Evolutionary conservation across 92 coral and sea anemone species (phyloP).

Genomic region (Heteractis magnifica): DNA sequence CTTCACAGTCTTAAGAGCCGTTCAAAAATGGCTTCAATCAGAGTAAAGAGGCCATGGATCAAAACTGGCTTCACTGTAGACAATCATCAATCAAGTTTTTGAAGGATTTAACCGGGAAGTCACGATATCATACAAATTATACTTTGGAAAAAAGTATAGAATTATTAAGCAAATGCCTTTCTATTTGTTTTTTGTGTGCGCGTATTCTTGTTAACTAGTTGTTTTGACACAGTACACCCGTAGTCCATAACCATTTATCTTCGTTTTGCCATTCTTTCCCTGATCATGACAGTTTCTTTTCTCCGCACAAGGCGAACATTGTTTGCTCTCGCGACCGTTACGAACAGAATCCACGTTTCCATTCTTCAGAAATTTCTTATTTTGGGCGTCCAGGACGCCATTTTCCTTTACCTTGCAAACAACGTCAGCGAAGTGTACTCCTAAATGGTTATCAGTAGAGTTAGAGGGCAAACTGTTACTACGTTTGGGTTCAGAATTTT

Average conservation of each 20-base stretch:
- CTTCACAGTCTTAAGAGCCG: too few relatives aligned
- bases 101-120: too few relatives aligned
- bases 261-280: constrained; percentile 7
- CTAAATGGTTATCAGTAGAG: background rate
- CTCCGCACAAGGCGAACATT: background rate
- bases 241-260: constrained; percentile 21
- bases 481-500: background rate
- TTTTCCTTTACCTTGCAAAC: background rate
- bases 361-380: constrained; percentile 1
- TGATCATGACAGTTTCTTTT: background rate
- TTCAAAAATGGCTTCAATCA: too few relatives aligned
- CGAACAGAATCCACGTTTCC: background rate
- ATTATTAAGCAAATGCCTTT: background rate
- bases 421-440: background rate
- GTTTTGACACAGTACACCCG: constrained; percentile 28
- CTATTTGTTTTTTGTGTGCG: background rate
- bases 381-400: background rate
- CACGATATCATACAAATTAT: too few relatives aligned
- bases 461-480: constrained; percentile 3
- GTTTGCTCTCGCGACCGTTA: background rate
- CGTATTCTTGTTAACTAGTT: background rate
- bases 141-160: too few relatives aligned
- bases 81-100: too few relatives aligned
- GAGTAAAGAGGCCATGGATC: too few relatives aligned
- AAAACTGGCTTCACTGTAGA: too few relatives aligned